Base-by-base conservation (phyloP, 1,140 invertebrate genomes). In the Temnothorax curvispinosus region DNA sequence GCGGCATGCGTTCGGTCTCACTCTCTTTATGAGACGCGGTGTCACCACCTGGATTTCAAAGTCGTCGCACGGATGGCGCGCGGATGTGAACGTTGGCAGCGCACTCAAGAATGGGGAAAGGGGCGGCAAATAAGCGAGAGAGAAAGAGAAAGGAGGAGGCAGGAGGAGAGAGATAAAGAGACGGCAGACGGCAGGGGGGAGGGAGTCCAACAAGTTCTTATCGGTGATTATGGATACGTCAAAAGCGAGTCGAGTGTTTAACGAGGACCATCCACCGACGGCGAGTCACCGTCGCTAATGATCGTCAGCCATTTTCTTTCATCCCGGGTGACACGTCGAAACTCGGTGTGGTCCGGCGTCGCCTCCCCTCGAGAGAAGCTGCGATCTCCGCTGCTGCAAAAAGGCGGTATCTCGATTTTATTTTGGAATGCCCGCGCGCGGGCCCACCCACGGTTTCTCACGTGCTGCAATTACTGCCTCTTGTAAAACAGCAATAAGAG, bases 261-360 rank as follows among this genome's bases (percentile, higher is more conserved):
- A 91, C 88, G 84, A 91, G 90, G 90, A 89, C 88, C 90, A 88
- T 88, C 72, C 80, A 84, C 86, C 75, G 86, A 76, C 75, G 74
- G 82, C 91, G 87, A 92, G 91, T 92, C 91, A 92, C 88, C 85
- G 87, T 92, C 91, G 80, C 87, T 92, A 92, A 92, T 90, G 91
- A 91, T 91, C 81, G 86, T 74, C 62, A 88, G 81, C 91, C 87
- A 91, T 90, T 92, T 92, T 91, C 87, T 89, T 91, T 89, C 90
- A 89, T 88, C 84, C 18, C 76, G 52, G 90, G 90, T 90, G 91
- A 91, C 90, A 91, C 84, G 77, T 85, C 65, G 91, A 87, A 91
- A 89, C 88, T 85, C 80, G 67, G 90, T 91, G 91, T 92, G 90
- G 91, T 92, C 91, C 87, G 82, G 74, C 76, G 84, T 88, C 87